A percentile compares a stretch with the other conserved stretches of the same genome.
Conservation (phyloP, 2,113 vertebrate species). For the Corythaixoides concolor region DNA sequence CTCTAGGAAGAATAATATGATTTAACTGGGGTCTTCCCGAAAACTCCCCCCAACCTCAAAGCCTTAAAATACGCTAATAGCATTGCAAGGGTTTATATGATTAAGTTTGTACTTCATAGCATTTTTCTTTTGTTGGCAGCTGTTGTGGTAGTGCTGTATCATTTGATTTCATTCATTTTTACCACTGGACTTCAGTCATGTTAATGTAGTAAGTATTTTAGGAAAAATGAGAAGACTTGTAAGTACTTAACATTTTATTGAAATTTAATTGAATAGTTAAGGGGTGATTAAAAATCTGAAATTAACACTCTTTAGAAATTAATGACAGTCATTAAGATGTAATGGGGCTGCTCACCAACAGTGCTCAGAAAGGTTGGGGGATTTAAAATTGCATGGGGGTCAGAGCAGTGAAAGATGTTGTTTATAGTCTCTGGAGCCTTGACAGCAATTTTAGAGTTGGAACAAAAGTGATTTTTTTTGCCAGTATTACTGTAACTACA, state of each 20-base stretch:
- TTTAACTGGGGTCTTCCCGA: background rate
- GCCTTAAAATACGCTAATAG: background rate
- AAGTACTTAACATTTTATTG: conserved; percentile 90
- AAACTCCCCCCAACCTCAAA: background rate
- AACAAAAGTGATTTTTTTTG: conserved; percentile 77
- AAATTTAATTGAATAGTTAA: conserved; percentile 95
- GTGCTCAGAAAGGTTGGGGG: conserved; percentile 87
- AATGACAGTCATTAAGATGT: conserved; percentile 93
- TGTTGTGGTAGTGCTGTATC: conserved; percentile 62
- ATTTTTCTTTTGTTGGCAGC: conserved; percentile 65
- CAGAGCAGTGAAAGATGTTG: conserved; percentile 86
- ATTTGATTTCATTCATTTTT: conserved; percentile 77
- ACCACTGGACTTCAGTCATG: conserved; percentile 78
- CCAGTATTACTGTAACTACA: conserved; percentile 73
- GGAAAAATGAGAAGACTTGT: conserved; percentile 88
- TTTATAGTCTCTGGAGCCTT: conserved; percentile 83
- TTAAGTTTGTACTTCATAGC: conserved; percentile 7
- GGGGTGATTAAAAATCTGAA: conserved; percentile 95
- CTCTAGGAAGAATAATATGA: background rate
- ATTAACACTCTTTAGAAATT: conserved; percentile 94
- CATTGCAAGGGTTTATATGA: conserved; percentile 15
- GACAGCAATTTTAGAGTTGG: conserved; percentile 79
- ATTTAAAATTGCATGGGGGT: conserved; percentile 89
- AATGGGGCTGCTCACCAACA: conserved; percentile 87
- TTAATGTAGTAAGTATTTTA: conserved; percentile 87